phyloP scores from a whole-genome alignment of 2,888 invertebrate species.

The Papilio protenor region DNA sequence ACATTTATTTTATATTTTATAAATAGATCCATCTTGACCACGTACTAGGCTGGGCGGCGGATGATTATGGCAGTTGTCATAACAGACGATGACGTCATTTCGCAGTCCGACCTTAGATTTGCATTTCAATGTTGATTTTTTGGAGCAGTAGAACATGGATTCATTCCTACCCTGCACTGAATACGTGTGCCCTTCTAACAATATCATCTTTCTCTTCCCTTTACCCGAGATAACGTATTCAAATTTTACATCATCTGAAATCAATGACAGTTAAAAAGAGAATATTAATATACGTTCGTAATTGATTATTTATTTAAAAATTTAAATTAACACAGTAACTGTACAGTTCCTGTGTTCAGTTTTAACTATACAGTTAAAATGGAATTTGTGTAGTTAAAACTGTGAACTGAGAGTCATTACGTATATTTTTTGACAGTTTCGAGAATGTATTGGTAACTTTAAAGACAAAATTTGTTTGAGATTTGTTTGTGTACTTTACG shows the following conservation, averaged over 20 bases:
- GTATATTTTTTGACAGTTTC: too few relatives aligned
- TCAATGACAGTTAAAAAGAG: background rate
- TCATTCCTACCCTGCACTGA: conserved; percentile 54
- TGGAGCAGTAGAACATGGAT: conserved; percentile 57
- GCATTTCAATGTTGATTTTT: conserved; percentile 52
- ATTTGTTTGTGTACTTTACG: too few relatives aligned
- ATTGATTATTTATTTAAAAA: too few relatives aligned
- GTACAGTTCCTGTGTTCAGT: too few relatives aligned
- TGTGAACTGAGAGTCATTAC: too few relatives aligned
- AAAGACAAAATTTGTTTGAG: too few relatives aligned
- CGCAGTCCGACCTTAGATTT: conserved; percentile 50
- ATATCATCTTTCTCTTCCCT: conserved; percentile 53
- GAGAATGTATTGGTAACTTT: too few relatives aligned
- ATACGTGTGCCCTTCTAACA: conserved; percentile 56
- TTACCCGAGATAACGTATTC: conserved; percentile 51
- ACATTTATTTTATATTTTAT: background rate
- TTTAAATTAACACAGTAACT: too few relatives aligned
- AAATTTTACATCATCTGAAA: conserved; percentile 48
- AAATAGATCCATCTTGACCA: conserved; percentile 45
- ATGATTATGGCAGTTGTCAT: conserved; percentile 53
- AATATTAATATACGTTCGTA: background rate
- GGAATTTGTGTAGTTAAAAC: too few relatives aligned
- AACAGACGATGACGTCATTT: conserved; percentile 43
- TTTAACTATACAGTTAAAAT: too few relatives aligned
- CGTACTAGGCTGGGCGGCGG: conserved; percentile 49